Base-by-base conservation (phyloP, 2,113 vertebrate species). In the Dicentrarchus labrax region DNA sequence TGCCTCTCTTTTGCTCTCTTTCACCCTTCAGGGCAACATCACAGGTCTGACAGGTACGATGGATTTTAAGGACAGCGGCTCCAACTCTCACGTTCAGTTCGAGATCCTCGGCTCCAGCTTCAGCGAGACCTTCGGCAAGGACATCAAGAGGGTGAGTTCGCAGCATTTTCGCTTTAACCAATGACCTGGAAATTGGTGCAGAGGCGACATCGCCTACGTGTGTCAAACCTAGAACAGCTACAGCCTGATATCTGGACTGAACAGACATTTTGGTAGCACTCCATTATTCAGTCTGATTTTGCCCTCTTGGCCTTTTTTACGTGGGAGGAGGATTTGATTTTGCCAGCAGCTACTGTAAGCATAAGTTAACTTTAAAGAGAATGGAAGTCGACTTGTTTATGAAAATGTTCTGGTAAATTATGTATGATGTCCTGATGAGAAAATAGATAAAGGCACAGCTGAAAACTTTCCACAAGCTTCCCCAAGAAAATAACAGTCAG, bases 81-180 rank as follows among this genome's bases (percentile, higher is more conserved):
- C 97, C 22, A 99, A 99, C 91, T 96, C 97, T 9, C 98, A 98
- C 0, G 98, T 99, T 74, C 97, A 98, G n/a, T 99, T 99, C 82
- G 98, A 99, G 95, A 99, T 99, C 83, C 95, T 99, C 21, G 98
- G 98, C 76, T 99, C 98, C 19, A 99, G 98, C 91, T 99, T 98
- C 94, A 99, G 98, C 0, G 98, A 99, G 93, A 99, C 98, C 2
- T 99, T 99, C 24, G 98, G 98, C 86, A 99, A 99, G 87, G 98
- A 99, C 84, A 96, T 99, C 91, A 96, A 98, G 71, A 96, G 98
- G 96, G 98, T 99, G 96, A 97, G 94, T 91, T 62, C 66, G 21
- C 57, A 8, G 21, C 0, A 3, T 56, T 6, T 4, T 15, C 17
- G 0, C n/a, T 51, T 1, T 0, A 8, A 2, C n/a, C 8, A 4